These are phyloP conservation scores for Mystacides longicornis DNA, from an alignment of 2,888 invertebrate species.

Conservation along the genomic window DNA sequence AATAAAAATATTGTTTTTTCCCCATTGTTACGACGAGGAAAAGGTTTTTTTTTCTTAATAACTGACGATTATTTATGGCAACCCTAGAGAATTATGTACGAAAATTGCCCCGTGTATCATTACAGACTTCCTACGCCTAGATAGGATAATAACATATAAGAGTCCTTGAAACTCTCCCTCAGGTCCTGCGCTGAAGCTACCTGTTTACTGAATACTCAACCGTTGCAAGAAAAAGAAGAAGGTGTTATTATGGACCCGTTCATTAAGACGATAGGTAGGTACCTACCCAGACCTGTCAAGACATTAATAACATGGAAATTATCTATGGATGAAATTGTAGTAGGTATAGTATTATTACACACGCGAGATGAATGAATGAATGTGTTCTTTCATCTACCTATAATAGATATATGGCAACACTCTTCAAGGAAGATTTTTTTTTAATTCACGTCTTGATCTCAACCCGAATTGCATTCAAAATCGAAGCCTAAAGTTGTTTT, in stretches of 20 bases:
- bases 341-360: neutral
- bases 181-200: neutral
- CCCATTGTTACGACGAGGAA: no score
- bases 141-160: neutral
- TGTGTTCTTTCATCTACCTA: no score
- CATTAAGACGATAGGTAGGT: neutral
- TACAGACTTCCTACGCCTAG: neutral
- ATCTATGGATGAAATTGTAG: neutral
- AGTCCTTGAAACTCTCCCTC: neutral
- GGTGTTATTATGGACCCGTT: neutral
- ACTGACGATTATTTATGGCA: no score
- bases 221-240: neutral
- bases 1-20: no score
- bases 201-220: no score
- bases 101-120: neutral
- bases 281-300: neutral
- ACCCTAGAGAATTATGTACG: neutral
- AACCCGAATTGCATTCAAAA: no score
- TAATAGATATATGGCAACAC: no score
- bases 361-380: neutral
- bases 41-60: no score
- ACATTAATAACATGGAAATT: neutral
- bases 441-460: no score
- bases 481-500: no score
- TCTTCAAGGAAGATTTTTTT: no score